Conservation (phyloP, 2,888 invertebrate genomes). For the Diadromus collaris region DNA sequence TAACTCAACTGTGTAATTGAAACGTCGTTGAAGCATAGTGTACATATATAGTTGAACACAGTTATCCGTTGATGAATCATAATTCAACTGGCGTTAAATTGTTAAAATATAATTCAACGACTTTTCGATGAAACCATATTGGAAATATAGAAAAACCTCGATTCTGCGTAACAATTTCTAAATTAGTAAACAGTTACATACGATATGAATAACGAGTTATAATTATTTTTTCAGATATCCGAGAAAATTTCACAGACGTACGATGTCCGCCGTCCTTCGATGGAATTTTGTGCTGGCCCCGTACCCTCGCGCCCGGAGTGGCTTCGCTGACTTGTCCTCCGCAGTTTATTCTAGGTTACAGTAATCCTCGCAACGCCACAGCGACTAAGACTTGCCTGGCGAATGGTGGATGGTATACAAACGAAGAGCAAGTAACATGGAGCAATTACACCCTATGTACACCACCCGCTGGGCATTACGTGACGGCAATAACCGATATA, state of each 20-base stretch:
- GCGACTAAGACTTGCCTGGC: slow-evolving; percentile 81
- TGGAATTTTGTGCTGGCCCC: slow-evolving; percentile 82
- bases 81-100: too few relatives aligned
- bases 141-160: not conserved
- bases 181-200: not conserved
- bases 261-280: slow-evolving; percentile 81
- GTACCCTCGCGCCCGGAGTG: slow-evolving; percentile 78
- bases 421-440: slow-evolving; percentile 77
- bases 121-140: not conserved
- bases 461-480: slow-evolving; percentile 67
- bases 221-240: slow-evolving; percentile 44
- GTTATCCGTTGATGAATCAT: too few relatives aligned
- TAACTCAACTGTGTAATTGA: too few relatives aligned
- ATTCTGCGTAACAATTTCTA: not conserved
- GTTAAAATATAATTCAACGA: not conserved
- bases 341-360: slow-evolving; percentile 59
- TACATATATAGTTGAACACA: too few relatives aligned
- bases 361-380: slow-evolving; percentile 58
- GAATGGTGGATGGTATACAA: slow-evolving; percentile 80
- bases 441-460: slow-evolving; percentile 81
- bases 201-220: not conserved
- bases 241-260: slow-evolving; percentile 47
- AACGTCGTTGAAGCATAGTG: too few relatives aligned
- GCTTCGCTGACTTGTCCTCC: slow-evolving; percentile 80
- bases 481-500: slow-evolving; percentile 72